Base-by-base conservation (phyloP, 2,888 invertebrate genomes). In the Leucozona laternaria region DNA sequence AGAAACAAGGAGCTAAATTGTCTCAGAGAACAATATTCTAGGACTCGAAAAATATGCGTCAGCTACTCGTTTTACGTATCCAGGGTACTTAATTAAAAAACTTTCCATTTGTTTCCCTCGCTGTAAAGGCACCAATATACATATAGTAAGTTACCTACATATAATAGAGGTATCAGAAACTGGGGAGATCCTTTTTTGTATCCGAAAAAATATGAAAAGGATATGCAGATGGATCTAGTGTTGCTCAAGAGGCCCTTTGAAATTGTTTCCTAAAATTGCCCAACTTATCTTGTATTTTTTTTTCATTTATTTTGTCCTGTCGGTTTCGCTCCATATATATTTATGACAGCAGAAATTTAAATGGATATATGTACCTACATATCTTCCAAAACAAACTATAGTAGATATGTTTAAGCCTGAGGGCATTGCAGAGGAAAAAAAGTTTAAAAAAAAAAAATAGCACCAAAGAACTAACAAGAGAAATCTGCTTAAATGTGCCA, bases 401-500 rank as follows among this genome's bases (percentile, higher is more conserved):
- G 6, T 28, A 5, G 4, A 31, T 43, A 79, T 80, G 80, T 80
- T 55, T 40, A 76, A 68, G 68, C 81, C 72, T 31, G 60, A 53
- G 58, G 85, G 34, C 66, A 37, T 20, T 77, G 22, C 43, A 45
- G 43, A 73, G 58, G 43, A 72, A 71, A 60, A 43, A 8, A 58
- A 55, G 45, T 72, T 60, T 4, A 60, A 64, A 28, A 31, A 28
- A 64, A 28, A 31, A 28, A 64, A 64, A 37, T 43, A 53, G 57
- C 22, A 37, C 40, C 31, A 76, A 40, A 53, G 20, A 73, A 81
- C 77, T 86, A 78, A 78, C 85, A 86, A 73, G 68, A 81, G 73
- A 82, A 82, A 86, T 86, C 81, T 86, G 86, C 71, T 86, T 82
- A 75, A 82, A 86, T 86, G 81, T 82, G 86, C 86, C 86, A 79